A percentile compares a stretch with the other conserved stretches of the same genome.
Evolutionary conservation across 2,113 vertebrate genomes (phyloP).

Genomic region (Megaptera novaeangliae): DNA sequence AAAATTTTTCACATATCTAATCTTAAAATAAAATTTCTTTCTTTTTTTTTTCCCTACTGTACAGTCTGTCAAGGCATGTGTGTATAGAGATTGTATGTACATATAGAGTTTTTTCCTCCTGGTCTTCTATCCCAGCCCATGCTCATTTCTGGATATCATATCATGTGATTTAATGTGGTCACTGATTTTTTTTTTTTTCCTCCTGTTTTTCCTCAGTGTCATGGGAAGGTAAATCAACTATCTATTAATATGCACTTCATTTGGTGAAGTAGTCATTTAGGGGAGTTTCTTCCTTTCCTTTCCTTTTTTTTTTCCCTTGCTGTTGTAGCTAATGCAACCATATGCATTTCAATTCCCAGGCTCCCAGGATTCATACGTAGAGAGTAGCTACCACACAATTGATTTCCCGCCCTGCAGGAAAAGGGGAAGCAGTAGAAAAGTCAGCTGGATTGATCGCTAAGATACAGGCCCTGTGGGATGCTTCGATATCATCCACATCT

Average conservation of each 20-base stretch:
- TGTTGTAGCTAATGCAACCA: conserved; percentile 54
- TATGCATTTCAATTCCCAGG: conserved; percentile 64
- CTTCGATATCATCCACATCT: conserved; percentile 59
- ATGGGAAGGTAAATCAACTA: background rate
- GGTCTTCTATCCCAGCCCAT: background rate
- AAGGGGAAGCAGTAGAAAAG: conserved; percentile 73
- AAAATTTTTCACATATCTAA: conserved; percentile 62
- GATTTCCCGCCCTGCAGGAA: conserved; percentile 80
- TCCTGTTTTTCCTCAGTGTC: background rate
- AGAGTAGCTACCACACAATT: conserved; percentile 73
- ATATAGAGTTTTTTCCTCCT: background rate
- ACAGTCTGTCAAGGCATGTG: conserved; percentile 43
- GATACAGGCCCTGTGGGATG: conserved; percentile 72
- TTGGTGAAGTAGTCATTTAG: conserved; percentile 29
- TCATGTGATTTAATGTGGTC: background rate
- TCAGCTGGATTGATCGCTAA: conserved; percentile 78
- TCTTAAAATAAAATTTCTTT: conserved; percentile 67
- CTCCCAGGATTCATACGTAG: conserved; percentile 72
- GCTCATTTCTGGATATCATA: background rate
- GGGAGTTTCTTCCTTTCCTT: background rate
- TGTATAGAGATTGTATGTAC: conserved; percentile 28
- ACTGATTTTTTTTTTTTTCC: conserved; percentile 16
- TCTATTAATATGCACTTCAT: conserved; percentile 35
- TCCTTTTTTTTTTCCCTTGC: background rate
- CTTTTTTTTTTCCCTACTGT: background rate